A percentile compares a stretch with the other conserved stretches of the same genome.
Evolutionary conservation across 2,113 vertebrate genomes (phyloP).

Genomic region (Pelecanoides urinatrix): DNA sequence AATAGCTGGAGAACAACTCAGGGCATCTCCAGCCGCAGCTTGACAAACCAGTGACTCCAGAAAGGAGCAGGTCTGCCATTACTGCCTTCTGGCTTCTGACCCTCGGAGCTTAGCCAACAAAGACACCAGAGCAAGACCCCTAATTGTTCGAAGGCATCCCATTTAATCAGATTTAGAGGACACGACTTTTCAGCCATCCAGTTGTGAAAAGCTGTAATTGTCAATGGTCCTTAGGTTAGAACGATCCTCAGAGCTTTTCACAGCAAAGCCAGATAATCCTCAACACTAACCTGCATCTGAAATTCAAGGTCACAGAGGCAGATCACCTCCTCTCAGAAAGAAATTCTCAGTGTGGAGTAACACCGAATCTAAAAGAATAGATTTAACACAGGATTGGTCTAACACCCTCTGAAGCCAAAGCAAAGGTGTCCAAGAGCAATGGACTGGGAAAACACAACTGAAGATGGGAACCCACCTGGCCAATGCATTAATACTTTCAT

Average conservation of each 20-base stretch:
- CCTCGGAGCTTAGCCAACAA: not conserved
- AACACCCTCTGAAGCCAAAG: not conserved
- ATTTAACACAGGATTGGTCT: not conserved
- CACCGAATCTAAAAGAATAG: not conserved
- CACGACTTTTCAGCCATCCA: not conserved
- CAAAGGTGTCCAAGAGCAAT: not conserved
- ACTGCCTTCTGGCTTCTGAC: not conserved
- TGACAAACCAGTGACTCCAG: not conserved
- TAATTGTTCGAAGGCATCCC: not conserved
- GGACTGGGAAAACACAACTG: not conserved
- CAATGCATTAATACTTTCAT: not conserved
- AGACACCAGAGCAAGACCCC: not conserved
- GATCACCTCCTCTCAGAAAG: not conserved
- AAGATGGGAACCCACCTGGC: not conserved
- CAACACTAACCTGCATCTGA: not conserved
- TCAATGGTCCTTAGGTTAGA: not conserved
- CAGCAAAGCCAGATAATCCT: slow-evolving; percentile 21
- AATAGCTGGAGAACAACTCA: not conserved
- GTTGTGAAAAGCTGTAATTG: not conserved
- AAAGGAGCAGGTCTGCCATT: not conserved
- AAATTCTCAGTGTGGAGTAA: not conserved
- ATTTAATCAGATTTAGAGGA: slow-evolving; percentile 28
- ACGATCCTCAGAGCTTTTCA: not conserved
- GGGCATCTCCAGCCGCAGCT: not conserved
- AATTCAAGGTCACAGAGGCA: not conserved